These are phyloP conservation scores for Fulica atra DNA, from an alignment of 2,113 vertebrate species.

Conservation along the genomic window DNA sequence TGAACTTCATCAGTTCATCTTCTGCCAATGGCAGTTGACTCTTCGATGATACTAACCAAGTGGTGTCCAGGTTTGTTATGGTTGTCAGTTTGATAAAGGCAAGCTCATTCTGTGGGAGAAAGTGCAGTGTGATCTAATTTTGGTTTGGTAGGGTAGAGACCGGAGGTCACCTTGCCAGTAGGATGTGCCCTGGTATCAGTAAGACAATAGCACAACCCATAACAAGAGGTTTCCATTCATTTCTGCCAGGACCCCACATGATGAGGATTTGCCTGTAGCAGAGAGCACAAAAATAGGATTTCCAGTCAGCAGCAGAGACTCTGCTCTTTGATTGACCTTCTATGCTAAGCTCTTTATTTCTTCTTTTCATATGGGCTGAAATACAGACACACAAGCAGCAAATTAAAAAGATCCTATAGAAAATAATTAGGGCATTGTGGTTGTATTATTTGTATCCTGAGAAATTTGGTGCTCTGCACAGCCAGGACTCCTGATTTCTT, in stretches of 20 bases:
- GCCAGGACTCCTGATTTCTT: not conserved
- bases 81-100: not conserved
- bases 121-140: accelerated
- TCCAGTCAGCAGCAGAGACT: not conserved
- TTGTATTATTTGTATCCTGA: not conserved
- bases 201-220: not conserved
- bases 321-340: not conserved
- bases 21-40: not conserved
- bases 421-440: not conserved
- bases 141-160: not conserved
- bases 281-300: not conserved
- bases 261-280: not conserved
- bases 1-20: not conserved
- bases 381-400: not conserved
- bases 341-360: not conserved
- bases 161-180: not conserved
- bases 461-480: not conserved
- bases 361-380: not conserved
- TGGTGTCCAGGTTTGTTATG: not conserved
- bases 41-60: not conserved
- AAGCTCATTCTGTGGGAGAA: not conserved
- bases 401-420: not conserved
- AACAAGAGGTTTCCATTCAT: not conserved
- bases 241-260: not conserved
- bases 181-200: not conserved